Evolutionary conservation across 1,140 invertebrate genomes (phyloP), one percentile per base, ranked within the genome.

Genomic region (Homarus americanus): DNA sequence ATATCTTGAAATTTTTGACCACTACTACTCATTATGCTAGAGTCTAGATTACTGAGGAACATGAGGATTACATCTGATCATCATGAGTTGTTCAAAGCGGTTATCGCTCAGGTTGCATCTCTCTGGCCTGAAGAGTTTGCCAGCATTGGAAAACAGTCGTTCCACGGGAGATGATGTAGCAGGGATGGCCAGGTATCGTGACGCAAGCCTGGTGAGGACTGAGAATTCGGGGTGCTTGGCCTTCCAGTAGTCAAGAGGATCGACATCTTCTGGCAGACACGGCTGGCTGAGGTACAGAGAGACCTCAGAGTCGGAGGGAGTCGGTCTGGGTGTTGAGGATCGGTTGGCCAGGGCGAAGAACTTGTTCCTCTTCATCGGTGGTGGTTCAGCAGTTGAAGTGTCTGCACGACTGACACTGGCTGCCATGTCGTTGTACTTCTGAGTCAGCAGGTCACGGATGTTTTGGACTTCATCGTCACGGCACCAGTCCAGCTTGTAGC

Each of bases 221-320:
- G 75, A 36, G n/a, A 78, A 78, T 36, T 78, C 75, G 24, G 75
- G 75, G 28, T 83, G 80, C 80, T 83, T 83, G 80, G 80, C 58
- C 80, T 83, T 83, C 80, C 80, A 83, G 80, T 58, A 83, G 53
- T 53, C 80, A 58, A 83, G 41, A 53, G 80, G 49, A 63, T 83
- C 80, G 63, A 3, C 7, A 34, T 83, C 80, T 63, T 83, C 49
- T 38, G 58, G 80, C 28, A n/a, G n/a, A n/a, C n/a, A n/a, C n/a
- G n/a, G n/a, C n/a, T n/a, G n/a, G n/a, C n/a, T n/a, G n/a, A n/a
- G 80, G 58, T 83, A 83, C 44, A 83, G 15, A 36, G 80, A 83
- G 58, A 83, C 80, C 80, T 83, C 44, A 15, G 49, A 83, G 63
- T 83, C 32, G 80, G 80, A 36, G 58, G 80, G 12, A 28, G 80